A percentile compares a stretch with the other conserved stretches of the same genome.
phyloP scores from a whole-genome alignment of 1,140 invertebrate species.

The Procambarus clarkii region DNA sequence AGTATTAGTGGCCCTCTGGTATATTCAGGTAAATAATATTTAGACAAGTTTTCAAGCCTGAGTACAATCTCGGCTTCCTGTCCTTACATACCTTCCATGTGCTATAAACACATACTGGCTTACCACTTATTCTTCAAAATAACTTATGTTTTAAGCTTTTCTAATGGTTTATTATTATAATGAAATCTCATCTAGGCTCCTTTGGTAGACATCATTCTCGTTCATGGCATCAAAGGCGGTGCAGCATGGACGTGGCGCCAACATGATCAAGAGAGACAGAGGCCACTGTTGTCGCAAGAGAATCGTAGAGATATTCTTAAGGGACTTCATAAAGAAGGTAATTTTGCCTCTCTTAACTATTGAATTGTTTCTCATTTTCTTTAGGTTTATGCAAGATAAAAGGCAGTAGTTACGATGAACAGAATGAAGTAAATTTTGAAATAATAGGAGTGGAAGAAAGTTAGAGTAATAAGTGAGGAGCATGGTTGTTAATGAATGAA shows the following conservation, averaged over 20 bases:
- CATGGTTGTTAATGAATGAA: too few species aligned
- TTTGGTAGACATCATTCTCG: slow-evolving; percentile 50
- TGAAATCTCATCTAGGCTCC: slow-evolving; percentile 7
- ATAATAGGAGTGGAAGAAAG: too few species aligned
- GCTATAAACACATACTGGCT: too few species aligned
- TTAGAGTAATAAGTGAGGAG: too few species aligned
- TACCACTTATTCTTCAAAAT: too few species aligned
- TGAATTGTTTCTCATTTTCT: not conserved
- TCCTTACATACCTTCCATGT: too few species aligned
- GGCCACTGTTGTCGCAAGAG: slow-evolving; percentile 32
- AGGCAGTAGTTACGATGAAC: too few species aligned
- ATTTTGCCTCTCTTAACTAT: not conserved
- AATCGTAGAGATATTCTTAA: slow-evolving; percentile 7
- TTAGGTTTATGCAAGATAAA: too few species aligned
- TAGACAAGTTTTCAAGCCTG: not conserved
- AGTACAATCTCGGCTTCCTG: too few species aligned
- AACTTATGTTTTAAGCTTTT: too few species aligned
- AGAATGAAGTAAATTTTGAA: too few species aligned
- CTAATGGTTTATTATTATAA: not conserved
- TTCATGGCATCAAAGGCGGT: slow-evolving; percentile 60
- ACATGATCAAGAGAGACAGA: slow-evolving; percentile 25
- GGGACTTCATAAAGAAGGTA: slow-evolving; percentile 5
- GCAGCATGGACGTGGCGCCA: slow-evolving; percentile 59
- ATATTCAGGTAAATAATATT: not conserved
- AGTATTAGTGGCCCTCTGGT: too few species aligned